Conservation (phyloP, 2,888 invertebrate species). For the Drosophila lutescens region DNA sequence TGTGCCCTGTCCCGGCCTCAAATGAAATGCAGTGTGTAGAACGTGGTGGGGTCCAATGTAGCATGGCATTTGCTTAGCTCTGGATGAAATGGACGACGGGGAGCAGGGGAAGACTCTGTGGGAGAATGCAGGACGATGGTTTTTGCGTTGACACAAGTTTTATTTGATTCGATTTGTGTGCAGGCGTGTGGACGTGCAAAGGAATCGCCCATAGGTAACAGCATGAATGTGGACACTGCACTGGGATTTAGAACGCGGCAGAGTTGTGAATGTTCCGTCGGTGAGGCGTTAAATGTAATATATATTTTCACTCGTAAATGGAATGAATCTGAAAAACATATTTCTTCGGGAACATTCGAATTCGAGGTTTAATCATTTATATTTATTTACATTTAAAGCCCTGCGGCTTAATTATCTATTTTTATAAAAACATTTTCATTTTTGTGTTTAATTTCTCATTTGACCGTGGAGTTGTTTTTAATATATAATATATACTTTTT, state of each 20-base stretch:
- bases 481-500: too few relatives aligned
- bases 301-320: slow-evolving; percentile 23
- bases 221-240: neutral
- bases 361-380: neutral
- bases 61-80: slow-evolving; percentile 60
- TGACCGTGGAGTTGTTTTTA: too few relatives aligned
- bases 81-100: neutral
- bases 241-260: neutral
- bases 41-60: slow-evolving; percentile 65
- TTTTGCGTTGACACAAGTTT: slow-evolving; percentile 25
- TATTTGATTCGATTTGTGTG: slow-evolving; percentile 35
- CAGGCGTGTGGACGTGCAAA: slow-evolving; percentile 5
- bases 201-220: slow-evolving; percentile 7
- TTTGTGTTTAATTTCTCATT: too few relatives aligned
- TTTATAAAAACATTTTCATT: too few relatives aligned
- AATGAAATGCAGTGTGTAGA: slow-evolving; percentile 73
- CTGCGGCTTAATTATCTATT: too few relatives aligned
- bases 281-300: slow-evolving; percentile 22
- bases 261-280: neutral
- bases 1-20: slow-evolving; percentile 38
- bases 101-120: neutral
- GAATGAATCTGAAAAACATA: neutral
- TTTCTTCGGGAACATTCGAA: neutral
- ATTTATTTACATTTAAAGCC: neutral
- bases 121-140: neutral